Conservation (phyloP, 2,797 vertebrate genomes). For the Poeciliopsis turneri region DNA sequence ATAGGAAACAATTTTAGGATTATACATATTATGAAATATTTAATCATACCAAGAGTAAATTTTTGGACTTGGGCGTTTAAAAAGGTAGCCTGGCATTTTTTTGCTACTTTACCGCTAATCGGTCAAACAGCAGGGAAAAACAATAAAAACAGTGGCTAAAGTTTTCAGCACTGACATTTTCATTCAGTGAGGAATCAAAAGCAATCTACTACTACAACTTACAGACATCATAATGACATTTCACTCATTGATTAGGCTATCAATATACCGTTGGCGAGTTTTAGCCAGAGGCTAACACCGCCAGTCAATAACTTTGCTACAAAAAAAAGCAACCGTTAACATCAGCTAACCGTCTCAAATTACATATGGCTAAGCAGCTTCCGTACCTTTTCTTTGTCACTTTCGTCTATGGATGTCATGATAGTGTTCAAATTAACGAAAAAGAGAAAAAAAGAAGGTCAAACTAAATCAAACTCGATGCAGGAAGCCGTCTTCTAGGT, state of each 20-base stretch:
- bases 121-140: not conserved
- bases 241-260: not conserved
- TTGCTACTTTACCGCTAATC: not conserved
- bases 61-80: not conserved
- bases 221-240: not conserved
- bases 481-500: conserved; percentile 51
- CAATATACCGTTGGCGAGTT: conserved; percentile 27
- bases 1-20: not conserved
- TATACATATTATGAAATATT: not conserved
- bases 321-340: conserved; percentile 20
- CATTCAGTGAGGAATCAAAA: not conserved
- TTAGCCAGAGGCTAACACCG: conserved; percentile 47
- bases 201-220: not conserved
- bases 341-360: conserved; percentile 44
- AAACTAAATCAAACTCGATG: conserved; percentile 50
- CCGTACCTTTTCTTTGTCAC: conserved; percentile 79
- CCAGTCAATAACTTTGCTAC: conserved; percentile 42
- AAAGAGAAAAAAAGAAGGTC: conserved; percentile 27
- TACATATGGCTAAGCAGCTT: not conserved
- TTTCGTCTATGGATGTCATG: conserved; percentile 81
- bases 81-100: not conserved
- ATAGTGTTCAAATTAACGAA: conserved; percentile 17
- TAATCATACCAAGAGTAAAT: not conserved
- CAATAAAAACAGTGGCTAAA: not conserved
- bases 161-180: not conserved